Base-by-base conservation (phyloP, 1,140 invertebrate species). In the Scaptomyza hsui region DNA sequence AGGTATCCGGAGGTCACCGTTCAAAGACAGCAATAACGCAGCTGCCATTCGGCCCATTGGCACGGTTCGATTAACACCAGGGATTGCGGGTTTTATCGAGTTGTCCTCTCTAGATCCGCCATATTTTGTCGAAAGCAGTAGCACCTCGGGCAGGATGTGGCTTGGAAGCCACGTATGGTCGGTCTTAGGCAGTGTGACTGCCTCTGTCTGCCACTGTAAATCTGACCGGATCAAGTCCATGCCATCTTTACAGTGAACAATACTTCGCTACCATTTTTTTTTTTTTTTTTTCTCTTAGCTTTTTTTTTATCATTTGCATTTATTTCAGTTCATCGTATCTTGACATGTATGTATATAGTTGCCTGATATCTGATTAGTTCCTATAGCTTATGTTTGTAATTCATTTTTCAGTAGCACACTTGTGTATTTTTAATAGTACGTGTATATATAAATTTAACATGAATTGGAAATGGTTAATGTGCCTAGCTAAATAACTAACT, bases 401-500 rank as follows among this genome's bases (percentile, higher is more conserved):
- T 42, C 9, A 37, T 37, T 64, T 42, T 35, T 24, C 41, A 39
- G 45, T 60, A 57, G 61, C 72, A 75, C 57, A 57, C 32, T 21
- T 62, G 63, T 24, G 47, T 61, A 59, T 47, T 72, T 41, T 45
- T 47, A 68, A 55, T 41, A 55, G 24, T 29, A 29, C 26, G 26
- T 57, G 24, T 65, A 76, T 67, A 63, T 53, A 52, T 45, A 68
- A 57, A 41, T 26, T 26, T 60, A 48, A 48, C 37, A 63, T 72
- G 21, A 64, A 72, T 86, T 85, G 81, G 77, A 77, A 85, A 80
- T 78, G 45, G 35, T 80, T 49, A 79, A 69, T 60, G 63, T 71
- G 57, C 64, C 78, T 82, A 81, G 69, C 78, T 81, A 82, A 63
- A 59, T 55, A 60, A 53, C 73, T 80, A 86, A 82, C 63, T 81